Evolutionary conservation across 2,797 vertebrate species (phyloP).

Genomic region (Yasuhikotakia modesta): DNA sequence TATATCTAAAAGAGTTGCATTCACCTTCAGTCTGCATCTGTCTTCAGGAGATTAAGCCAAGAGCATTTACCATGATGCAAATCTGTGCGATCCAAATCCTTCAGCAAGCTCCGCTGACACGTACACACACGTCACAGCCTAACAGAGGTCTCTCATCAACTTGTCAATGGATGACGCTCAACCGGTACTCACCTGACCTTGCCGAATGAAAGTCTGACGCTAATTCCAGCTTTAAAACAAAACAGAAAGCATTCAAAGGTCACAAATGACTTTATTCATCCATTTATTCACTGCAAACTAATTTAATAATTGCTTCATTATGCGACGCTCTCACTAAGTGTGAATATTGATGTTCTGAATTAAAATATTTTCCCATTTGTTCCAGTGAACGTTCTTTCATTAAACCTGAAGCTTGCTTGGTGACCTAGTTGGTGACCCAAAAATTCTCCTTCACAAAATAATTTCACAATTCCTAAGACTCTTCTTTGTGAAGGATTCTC

Average conservation of each 20-base stretch:
- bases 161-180: slow-evolving; percentile 37
- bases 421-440: not conserved
- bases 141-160: slow-evolving; percentile 50
- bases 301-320: slow-evolving; percentile 60
- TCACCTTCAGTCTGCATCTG: slow-evolving; percentile 73
- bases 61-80: slow-evolving; percentile 75
- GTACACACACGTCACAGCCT: slow-evolving; percentile 37
- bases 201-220: slow-evolving; percentile 17
- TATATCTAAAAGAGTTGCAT: slow-evolving; percentile 71
- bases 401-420: not conserved
- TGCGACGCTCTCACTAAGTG: slow-evolving; percentile 50
- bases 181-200: slow-evolving; percentile 45
- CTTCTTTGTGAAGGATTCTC: not conserved
- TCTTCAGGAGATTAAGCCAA: slow-evolving; percentile 75
- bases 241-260: slow-evolving; percentile 8
- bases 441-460: not conserved
- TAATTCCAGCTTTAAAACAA: not conserved
- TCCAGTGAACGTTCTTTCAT: not conserved
- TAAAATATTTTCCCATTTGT: slow-evolving; percentile 15
- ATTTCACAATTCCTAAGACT: not conserved
- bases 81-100: slow-evolving; percentile 78
- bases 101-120: slow-evolving; percentile 66
- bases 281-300: not conserved
- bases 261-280: not conserved
- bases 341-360: slow-evolving; percentile 22